Evolutionary conservation across 2,113 vertebrate genomes (phyloP), one percentile per base, ranked within the genome.

Genomic region (Electrona antarctica): DNA sequence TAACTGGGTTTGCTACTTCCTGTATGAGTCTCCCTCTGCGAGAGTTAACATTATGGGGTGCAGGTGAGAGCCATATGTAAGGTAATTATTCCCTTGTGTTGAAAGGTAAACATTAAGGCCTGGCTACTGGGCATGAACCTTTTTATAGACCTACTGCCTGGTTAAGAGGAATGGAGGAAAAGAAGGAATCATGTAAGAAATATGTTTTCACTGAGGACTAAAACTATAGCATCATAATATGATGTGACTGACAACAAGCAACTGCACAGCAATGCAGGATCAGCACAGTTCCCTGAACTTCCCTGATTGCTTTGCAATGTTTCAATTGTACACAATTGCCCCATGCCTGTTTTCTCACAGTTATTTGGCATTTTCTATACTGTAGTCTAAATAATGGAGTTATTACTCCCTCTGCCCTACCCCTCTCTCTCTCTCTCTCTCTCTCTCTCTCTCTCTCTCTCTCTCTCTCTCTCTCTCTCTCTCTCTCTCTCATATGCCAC

Each of bases 21-120:
- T 65, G 64, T 52, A 51, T 50, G 21, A 21, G 49, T 50, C 47
- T 33, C 21, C 57, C 15, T 29, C 62, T 64, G 61, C 7, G 47
- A 12, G 14, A 15, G 21, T 59, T 59, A 9, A 6, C 28, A 59
- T 33, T 10, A 33, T 51, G 62, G 47, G 10, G 11, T 54, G 50
- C 78, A 80, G 69, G 33, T 73, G 78, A 61, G 10, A 21, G 45
- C 64, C 78, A 80, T 69, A 74, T 81, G 78, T 67, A 50, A 8
- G 13, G 48, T 8, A 68, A 49, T 59, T 49, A 41, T 45, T 57
- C 28, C 54, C 62, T n/a, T 64, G 52, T 47, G 65, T 56, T 45
- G 51, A 29, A 45, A 64, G 47, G 50, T 69, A 73, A 61, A 60
- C 12, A 64, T 55, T 15, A 45, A 49, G 9, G 6, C 60, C 13